These are phyloP conservation scores for Bucco capensis DNA, from an alignment of 2,113 vertebrate species.

Conservation along the genomic window DNA sequence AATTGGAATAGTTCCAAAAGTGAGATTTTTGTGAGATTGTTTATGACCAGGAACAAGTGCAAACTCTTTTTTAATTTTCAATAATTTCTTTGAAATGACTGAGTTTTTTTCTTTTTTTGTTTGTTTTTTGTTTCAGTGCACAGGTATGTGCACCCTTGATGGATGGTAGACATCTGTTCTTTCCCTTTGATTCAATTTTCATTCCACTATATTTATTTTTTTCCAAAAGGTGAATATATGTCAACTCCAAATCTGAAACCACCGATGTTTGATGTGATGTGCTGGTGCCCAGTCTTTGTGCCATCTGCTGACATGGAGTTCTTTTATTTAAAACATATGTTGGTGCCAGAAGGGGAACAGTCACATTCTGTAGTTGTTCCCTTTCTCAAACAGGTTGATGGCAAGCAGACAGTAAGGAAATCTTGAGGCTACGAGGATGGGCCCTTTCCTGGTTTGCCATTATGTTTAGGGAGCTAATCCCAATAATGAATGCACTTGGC, in stretches of 20 bases:
- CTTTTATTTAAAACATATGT: neutral
- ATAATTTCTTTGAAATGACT: conserved; percentile 67
- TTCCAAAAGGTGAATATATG: conserved; percentile 66
- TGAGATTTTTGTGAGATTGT: conserved; percentile 76
- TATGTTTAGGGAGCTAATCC: neutral
- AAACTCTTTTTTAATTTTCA: conserved; percentile 63
- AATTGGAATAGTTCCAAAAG: conserved; percentile 78
- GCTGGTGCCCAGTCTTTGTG: conserved; percentile 52
- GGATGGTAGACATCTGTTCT: conserved; percentile 73
- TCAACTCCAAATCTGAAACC: conserved; percentile 64
- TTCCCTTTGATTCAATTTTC: conserved; percentile 69
- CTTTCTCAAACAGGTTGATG: conserved; percentile 24
- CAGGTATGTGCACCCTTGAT: conserved; percentile 61
- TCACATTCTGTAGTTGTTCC: neutral
- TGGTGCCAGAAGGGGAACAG: conserved; percentile 47
- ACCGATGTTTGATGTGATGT: conserved; percentile 43
- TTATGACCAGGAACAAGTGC: conserved; percentile 75
- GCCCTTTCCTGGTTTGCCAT: neutral
- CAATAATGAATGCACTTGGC: neutral
- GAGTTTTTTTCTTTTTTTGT: conserved; percentile 30
- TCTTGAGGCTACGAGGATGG: neutral
- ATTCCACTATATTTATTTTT: conserved; percentile 84
- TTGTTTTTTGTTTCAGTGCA: conserved; percentile 32
- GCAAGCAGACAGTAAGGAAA: neutral
- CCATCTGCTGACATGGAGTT: conserved; percentile 51